Conservation (phyloP, 2,888 invertebrate species). For the Axea sp. region DNA sequence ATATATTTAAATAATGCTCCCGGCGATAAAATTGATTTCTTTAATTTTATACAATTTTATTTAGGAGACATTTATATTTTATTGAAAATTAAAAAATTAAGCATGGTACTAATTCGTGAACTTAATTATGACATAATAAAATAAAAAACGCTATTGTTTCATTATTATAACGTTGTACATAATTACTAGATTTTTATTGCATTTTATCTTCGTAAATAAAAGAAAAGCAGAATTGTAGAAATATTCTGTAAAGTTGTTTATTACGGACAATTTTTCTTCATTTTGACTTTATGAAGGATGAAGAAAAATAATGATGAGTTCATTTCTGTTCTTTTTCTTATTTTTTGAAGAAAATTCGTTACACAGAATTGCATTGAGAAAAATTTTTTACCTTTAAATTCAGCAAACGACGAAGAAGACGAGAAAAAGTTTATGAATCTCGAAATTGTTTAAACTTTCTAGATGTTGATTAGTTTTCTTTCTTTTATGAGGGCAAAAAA, state of each 20-base stretch:
- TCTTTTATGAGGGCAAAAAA: conserved; percentile 42
- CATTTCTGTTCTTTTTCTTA: no score
- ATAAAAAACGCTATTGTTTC: not conserved
- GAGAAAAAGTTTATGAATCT: conserved; percentile 43
- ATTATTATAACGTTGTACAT: not conserved
- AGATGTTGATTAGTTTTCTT: conserved; percentile 54
- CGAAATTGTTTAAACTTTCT: conserved; percentile 54
- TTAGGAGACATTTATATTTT: no score
- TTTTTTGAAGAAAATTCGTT: conserved; percentile 30
- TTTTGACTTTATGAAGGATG: conserved; percentile 24
- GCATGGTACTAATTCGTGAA: no score
- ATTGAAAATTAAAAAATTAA: no score
- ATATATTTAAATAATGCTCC: no score
- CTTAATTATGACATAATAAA: not conserved
- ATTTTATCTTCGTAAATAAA: conserved; percentile 13
- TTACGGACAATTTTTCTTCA: conserved; percentile 41
- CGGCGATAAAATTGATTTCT: no score
- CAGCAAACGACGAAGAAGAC: conserved; percentile 8
- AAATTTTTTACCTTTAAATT: conserved; percentile 18
- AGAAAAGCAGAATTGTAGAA: conserved; percentile 12
- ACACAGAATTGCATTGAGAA: conserved; percentile 5
- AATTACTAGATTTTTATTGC: conserved; percentile 6
- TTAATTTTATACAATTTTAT: no score
- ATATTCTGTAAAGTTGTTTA: conserved; percentile 39
- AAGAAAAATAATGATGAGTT: conserved; percentile 40